Evolutionary conservation across 2,888 invertebrate species (phyloP), one percentile per base, ranked within the genome.

Genomic region (Muschampia plurimacula): DNA sequence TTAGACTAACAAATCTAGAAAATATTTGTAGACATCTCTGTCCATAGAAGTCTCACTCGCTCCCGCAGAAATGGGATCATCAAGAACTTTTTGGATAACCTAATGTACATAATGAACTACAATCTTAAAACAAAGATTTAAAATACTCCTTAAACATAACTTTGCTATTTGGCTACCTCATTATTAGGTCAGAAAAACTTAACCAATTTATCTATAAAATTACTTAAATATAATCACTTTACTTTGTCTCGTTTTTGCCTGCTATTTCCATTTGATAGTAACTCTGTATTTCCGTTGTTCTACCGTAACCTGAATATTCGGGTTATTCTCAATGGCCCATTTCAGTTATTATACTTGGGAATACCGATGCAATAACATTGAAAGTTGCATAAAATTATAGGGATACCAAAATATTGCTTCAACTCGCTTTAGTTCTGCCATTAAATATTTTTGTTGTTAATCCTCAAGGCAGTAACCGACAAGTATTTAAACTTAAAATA

Each of bases 281-380:
- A 44, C 41, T 64, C 41, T 69, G 44, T 67, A 55, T 12, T 44
- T 44, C n/a, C 41, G 39, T 62, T 60, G 60, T 41, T 64, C 12
- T 28, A 13, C 28, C 55, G 57, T 55, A 69, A 69, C 63, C 69
- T 44, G 69, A 64, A 69, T 69, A 69, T 69, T 69, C 64, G 22
- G 55, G 55, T 69, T 69, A 32, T 64, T 69, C 64, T 69, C 69
- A 64, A 64, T 69, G 44, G 64, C 55, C 63, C 63, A 63, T 69
- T 69, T 64, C 69, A 69, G 69, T 69, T 69, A 69, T 69, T 70
- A 49, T 69, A 62, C 52, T 44, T 44, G 32, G 15, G 63, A 62
- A 64, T 57, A 70, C 64, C 44, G 69, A 64, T 64, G 32, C 32
- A 12, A 44, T 64, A 57, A 44, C 55, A 70, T 44, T 64, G 64